Percentiles rank a stretch among this genome's conserved stretches.
These are phyloP conservation scores for Heliconius ismenius DNA, from an alignment of 2,888 invertebrate genomes.

Conservation along the genomic window DNA sequence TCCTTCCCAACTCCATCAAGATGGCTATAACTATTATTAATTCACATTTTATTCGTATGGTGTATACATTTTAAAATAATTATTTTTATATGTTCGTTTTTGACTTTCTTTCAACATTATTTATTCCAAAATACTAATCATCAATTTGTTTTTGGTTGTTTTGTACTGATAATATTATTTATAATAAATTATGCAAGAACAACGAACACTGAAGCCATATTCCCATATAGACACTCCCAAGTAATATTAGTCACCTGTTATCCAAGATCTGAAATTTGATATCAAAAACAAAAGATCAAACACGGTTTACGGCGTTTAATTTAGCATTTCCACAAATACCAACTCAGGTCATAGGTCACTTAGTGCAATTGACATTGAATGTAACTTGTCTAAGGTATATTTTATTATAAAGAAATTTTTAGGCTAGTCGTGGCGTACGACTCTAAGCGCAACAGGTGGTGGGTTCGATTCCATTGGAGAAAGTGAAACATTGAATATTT, in stretches of 20 bases:
- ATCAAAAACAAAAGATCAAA: conserved; percentile 32
- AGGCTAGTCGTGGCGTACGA: too few species aligned
- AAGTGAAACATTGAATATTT: too few species aligned
- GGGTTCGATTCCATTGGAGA: too few species aligned
- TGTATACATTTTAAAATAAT: neutral
- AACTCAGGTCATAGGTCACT: conserved; percentile 30
- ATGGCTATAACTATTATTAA: neutral
- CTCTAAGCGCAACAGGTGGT: too few species aligned
- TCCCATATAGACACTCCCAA: conserved; percentile 30
- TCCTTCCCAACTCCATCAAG: neutral
- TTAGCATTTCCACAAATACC: conserved; percentile 37
- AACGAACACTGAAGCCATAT: neutral
- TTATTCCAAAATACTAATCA: neutral
- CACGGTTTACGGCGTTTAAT: conserved; percentile 31
- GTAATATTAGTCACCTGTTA: conserved; percentile 29
- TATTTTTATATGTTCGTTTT: neutral
- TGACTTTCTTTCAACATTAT: neutral
- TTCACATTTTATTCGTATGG: neutral
- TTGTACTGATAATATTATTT: too few species aligned
- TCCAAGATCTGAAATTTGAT: conserved; percentile 36
- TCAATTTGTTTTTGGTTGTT: too few species aligned
- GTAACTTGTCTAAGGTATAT: conserved; percentile 22
- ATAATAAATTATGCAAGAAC: neutral
- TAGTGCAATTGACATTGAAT: conserved; percentile 24
- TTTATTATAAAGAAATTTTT: neutral